Evolutionary conservation across 2,797 vertebrate genomes (phyloP).

Genomic region (Gallinago stenura): DNA sequence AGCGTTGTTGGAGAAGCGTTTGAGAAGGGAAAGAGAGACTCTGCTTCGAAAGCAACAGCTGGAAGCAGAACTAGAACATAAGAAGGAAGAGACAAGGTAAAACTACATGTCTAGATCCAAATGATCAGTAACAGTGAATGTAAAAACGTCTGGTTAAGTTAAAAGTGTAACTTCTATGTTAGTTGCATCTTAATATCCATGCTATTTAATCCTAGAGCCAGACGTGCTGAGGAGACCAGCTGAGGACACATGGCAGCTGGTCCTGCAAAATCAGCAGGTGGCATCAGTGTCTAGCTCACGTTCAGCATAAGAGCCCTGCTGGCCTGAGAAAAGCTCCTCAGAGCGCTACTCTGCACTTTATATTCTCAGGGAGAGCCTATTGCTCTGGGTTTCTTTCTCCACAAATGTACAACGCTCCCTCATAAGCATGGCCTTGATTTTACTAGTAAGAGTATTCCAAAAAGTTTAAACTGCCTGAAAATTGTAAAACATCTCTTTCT

Average conservation of each 20-base stretch:
- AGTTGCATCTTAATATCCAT: not conserved
- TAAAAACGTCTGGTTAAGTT: not conserved
- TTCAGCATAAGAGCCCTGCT: not conserved
- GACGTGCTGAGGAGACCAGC: not conserved
- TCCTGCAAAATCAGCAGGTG: not conserved
- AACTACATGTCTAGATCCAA: not conserved
- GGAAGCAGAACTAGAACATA: slow-evolving; percentile 92
- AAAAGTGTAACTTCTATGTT: not conserved
- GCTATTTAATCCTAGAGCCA: not conserved
- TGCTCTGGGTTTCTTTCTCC: not conserved
- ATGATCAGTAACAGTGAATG: not conserved
- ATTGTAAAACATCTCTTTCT: not conserved
- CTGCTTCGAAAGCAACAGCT: slow-evolving; percentile 92
- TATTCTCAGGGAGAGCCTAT: not conserved
- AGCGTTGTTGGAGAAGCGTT: slow-evolving; percentile 92
- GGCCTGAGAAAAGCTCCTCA: not conserved
- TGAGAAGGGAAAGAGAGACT: slow-evolving; percentile 92
- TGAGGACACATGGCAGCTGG: not conserved
- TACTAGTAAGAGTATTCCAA: not conserved
- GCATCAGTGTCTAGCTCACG: not conserved
- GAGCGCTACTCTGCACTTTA: not conserved
- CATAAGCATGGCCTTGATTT: not conserved
- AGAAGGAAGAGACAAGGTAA: slow-evolving; percentile 95
- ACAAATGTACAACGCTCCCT: not conserved
- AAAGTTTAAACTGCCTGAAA: not conserved